These are phyloP conservation scores for Mareca penelope DNA, from an alignment of 2,797 vertebrate genomes.

Conservation along the genomic window DNA sequence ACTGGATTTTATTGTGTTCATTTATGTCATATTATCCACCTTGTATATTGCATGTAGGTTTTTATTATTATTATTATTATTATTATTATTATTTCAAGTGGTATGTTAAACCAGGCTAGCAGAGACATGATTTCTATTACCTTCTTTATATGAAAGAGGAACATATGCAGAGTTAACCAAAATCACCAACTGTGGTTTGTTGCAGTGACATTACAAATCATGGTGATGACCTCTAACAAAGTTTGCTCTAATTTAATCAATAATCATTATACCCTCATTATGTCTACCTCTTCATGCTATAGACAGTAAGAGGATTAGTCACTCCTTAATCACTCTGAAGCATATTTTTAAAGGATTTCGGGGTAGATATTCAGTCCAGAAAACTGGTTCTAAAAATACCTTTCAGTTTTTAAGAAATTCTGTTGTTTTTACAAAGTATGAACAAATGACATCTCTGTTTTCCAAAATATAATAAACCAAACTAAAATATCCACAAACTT, in stretches of 20 bases:
- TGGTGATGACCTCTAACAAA: constrained; percentile 40
- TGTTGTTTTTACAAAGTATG: neutral
- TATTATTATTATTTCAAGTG: neutral
- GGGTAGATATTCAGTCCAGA: neutral
- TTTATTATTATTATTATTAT: neutral
- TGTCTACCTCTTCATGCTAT: constrained; percentile 12
- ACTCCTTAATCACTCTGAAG: constrained; percentile 50
- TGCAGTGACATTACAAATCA: constrained; percentile 33
- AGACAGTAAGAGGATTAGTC: constrained; percentile 58
- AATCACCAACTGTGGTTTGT: constrained; percentile 28
- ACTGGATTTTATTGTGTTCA: constrained; percentile 46
- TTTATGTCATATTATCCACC: constrained; percentile 61
- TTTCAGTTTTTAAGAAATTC: neutral
- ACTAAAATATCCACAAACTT: neutral
- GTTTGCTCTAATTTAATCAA: constrained; percentile 56
- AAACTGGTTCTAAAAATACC: neutral
- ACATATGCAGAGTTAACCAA: constrained; percentile 33
- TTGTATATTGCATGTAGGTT: neutral
- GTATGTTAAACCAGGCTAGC: constrained; percentile 55
- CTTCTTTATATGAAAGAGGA: constrained; percentile 43
- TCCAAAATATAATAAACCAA: constrained; percentile 10
- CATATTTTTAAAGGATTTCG: constrained; percentile 43
- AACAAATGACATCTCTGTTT: neutral
- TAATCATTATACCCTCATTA: constrained; percentile 53
- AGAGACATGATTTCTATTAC: constrained; percentile 64